A percentile compares a stretch with the other conserved stretches of the same genome.
Conservation (phyloP, 1,140 invertebrate genomes). For the Carcinoscorpius rotundicauda region DNA sequence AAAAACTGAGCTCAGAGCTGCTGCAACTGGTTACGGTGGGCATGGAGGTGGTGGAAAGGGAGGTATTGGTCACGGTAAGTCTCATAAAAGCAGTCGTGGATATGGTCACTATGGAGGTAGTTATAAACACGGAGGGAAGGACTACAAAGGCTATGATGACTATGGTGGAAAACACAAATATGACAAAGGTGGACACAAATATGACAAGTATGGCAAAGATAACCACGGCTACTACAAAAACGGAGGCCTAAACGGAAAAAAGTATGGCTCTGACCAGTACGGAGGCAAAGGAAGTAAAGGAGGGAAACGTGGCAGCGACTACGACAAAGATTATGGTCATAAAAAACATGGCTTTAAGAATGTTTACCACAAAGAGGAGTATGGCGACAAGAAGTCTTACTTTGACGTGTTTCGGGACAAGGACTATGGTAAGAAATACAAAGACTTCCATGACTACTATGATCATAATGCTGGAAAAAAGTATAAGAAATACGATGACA, state of each 20-base stretch:
- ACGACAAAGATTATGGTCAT: conserved; percentile 4
- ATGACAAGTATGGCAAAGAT: conserved; percentile 1
- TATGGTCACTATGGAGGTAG: background rate
- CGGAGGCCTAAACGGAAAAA: conserved; percentile 3
- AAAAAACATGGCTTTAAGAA: conserved; percentile 19
- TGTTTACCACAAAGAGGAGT: conserved; percentile 21
- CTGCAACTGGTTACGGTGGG: no score
- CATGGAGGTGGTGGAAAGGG: background rate
- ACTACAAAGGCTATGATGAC: background rate
- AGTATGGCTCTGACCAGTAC: conserved; percentile 7
- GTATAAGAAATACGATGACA: conserved; percentile 11
- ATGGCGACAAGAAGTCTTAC: conserved; percentile 20
- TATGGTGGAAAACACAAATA: background rate
- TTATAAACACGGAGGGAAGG: background rate
- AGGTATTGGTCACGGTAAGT: background rate
- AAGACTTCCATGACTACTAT: conserved; percentile 12
- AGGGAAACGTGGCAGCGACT: conserved; percentile 2
- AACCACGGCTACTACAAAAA: background rate
- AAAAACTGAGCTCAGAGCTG: no score
- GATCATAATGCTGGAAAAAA: background rate
- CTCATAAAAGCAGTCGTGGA: background rate
- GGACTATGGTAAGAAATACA: conserved; percentile 17
- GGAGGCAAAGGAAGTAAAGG: conserved; percentile 11
- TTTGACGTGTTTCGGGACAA: conserved; percentile 19
- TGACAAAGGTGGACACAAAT: background rate